Percentiles rank a stretch among this genome's conserved stretches.
phyloP scores from a whole-genome alignment of 2,888 invertebrate species.

The Scaptomyza flava region DNA sequence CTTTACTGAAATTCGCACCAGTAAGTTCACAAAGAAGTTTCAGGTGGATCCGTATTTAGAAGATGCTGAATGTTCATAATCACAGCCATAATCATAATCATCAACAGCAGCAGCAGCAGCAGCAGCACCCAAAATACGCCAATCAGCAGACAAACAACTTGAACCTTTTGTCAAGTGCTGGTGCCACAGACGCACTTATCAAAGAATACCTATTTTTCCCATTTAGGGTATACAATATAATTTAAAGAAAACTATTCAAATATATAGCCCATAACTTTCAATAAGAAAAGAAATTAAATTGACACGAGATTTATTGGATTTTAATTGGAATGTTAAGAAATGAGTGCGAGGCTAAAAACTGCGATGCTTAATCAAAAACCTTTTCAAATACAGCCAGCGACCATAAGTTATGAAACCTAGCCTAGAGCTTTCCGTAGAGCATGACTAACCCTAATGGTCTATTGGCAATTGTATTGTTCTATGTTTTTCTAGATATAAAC shows the following conservation, averaged over 20 bases:
- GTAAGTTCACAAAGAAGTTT: slow-evolving; percentile 97
- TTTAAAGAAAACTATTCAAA: too few species aligned
- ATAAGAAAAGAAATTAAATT: too few species aligned
- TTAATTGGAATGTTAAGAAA: too few species aligned
- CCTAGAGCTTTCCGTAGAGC: neutral
- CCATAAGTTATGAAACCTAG: too few species aligned
- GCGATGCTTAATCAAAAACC: too few species aligned
- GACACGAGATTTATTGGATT: too few species aligned
- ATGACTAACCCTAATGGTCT: slow-evolving; percentile 42
- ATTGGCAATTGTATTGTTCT: slow-evolving; percentile 33
- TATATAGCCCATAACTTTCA: too few species aligned
- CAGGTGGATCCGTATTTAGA: slow-evolving; percentile 99
- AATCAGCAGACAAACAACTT: slow-evolving; percentile 56
- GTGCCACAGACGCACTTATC: slow-evolving; percentile 41
- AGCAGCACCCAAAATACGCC: slow-evolving; percentile 52
- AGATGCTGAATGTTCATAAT: slow-evolving; percentile 91
- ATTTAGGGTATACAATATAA: too few species aligned
- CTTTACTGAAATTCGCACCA: slow-evolving; percentile 96
- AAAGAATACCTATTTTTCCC: too few species aligned
- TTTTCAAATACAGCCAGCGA: too few species aligned
- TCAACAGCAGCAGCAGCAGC: too few species aligned
- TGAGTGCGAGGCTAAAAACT: too few species aligned
- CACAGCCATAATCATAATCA: slow-evolving; percentile 39
- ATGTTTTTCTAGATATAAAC: slow-evolving; percentile 15
- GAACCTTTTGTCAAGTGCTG: slow-evolving; percentile 47